A percentile compares a stretch with the other conserved stretches of the same genome.
Evolutionary conservation across 2,797 vertebrate species (phyloP).

Genomic region (Bradypodion ventrale): DNA sequence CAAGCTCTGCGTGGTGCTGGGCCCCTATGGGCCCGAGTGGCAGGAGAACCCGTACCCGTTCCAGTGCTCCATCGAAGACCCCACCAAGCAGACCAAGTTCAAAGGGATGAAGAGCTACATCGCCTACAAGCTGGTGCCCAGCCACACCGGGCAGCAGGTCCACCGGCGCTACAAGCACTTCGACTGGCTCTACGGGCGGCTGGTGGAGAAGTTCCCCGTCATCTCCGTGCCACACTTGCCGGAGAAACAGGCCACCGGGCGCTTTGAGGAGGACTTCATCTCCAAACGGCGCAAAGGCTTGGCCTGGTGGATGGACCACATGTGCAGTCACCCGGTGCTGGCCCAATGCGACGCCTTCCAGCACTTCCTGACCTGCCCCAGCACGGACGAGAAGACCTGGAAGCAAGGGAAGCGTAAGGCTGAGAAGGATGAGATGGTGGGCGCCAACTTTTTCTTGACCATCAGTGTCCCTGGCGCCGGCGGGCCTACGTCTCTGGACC

Average conservation of each 20-base stretch:
- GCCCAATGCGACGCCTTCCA: conserved; percentile 94
- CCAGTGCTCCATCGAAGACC: conserved; percentile 91
- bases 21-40: conserved; percentile 91
- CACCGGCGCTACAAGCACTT: conserved; percentile 98
- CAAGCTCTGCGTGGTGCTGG: conserved; percentile 92
- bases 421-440: conserved; percentile 97
- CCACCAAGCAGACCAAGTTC: conserved; percentile 98
- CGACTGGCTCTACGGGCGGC: conserved; percentile 92
- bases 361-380: conserved; percentile 91
- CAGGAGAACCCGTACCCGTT: conserved; percentile 97
- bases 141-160: conserved; percentile 88
- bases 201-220: conserved; percentile 95
- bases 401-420: conserved; percentile 96
- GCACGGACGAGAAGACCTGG: conserved; percentile 94
- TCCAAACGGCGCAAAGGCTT: conserved; percentile 94
- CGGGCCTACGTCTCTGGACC: conserved; percentile 81
- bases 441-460: conserved; percentile 96
- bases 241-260: conserved; percentile 96
- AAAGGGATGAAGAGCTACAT: conserved; percentile 99
- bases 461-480: conserved; percentile 84
- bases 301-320: conserved; percentile 98
- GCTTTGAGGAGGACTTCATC: conserved; percentile 99
- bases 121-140: conserved; percentile 93
- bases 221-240: conserved; percentile 97
- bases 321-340: conserved; percentile 95